Percentiles rank a stretch among this genome's conserved stretches.
phyloP scores from a whole-genome alignment of 1,140 invertebrate species.

The Elymnias hypermnestra region DNA sequence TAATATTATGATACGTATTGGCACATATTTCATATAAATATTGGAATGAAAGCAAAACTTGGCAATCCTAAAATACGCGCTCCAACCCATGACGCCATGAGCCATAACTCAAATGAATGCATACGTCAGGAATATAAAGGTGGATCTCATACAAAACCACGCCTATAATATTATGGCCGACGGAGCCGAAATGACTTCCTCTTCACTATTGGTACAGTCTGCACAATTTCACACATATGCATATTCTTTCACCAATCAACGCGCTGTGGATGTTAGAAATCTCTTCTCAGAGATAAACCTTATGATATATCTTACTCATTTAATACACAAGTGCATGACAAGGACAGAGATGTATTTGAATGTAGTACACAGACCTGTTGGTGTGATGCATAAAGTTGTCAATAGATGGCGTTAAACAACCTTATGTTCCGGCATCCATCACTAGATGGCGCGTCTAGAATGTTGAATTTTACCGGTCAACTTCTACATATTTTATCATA shows the following conservation, averaged over 20 bases:
- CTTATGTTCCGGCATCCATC: constrained; percentile 30
- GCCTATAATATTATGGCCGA: constrained; percentile 68
- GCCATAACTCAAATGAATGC: constrained; percentile 70
- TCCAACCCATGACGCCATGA: constrained; percentile 57
- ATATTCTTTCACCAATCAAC: constrained; percentile 56
- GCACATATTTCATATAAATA: constrained; percentile 42
- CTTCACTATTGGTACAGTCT: constrained; percentile 47
- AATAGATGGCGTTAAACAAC: constrained; percentile 47
- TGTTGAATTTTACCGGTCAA: no score
- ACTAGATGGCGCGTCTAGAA: constrained; percentile 35
- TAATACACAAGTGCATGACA: constrained; percentile 35
- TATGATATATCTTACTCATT: constrained; percentile 36
- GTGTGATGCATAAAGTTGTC: constrained; percentile 12
- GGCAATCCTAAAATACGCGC: constrained; percentile 59
- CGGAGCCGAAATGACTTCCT: constrained; percentile 32
- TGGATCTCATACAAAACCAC: constrained; percentile 55
- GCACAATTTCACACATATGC: constrained; percentile 35
- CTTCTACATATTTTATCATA: no score
- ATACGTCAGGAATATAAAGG: constrained; percentile 73
- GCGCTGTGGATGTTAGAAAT: constrained; percentile 37
- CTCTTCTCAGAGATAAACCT: constrained; percentile 41
- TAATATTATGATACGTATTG: constrained; percentile 19
- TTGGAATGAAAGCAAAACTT: constrained; percentile 46
- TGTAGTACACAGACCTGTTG: constrained; percentile 19
- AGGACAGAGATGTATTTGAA: constrained; percentile 32